Evolutionary conservation across 2,113 vertebrate genomes (phyloP), one percentile per base, ranked within the genome.

Genomic region (Coracopsis vasa): DNA sequence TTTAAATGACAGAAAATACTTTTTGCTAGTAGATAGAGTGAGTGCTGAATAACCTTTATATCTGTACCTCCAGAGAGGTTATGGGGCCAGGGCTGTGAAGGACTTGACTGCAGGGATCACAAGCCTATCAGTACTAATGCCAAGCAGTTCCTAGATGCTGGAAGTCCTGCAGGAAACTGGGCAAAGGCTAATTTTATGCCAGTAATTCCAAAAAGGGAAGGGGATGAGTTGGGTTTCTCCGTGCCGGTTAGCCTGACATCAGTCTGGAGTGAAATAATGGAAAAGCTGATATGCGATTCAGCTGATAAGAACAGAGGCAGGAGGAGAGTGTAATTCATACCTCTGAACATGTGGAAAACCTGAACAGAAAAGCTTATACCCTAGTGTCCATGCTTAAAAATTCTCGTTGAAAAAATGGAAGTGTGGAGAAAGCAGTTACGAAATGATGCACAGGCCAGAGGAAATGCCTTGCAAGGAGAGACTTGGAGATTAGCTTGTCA

Each of bases 111-210:
- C 3, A 11, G 62, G 16, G 25, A 18, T 69, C 41, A 77, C 0
- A 16, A 64, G 24, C 61, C 33, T 54, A 50, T 23, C 0, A 0
- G 10, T 61, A 27, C 29, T 65, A 53, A 20, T 33, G 50, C 25
- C 5, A 12, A 77, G 24, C 28, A 54, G 11, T 47, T 81, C 47
- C 70, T 2, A 28, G 39, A 17, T 7, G 13, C 42, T 78, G 42
- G 48, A 85, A 85, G n/a, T 47, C 14, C 18, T 39, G 29, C 35
- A 29, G 6, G 1, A 73, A 62, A 64, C 25, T 25, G 24, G 6
- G 13, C 9, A 81, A 87, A 82, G 16, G 5, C n/a, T 66, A 33
- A 15, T 80, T 94, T 86, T 62, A 41, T 66, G 31, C 12, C 78
- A 88, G 29, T 20, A 67, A 31, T 50, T 58, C 54, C 65, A 71